These are phyloP conservation scores for Drosophila paramelanica DNA, from an alignment of 2,888 invertebrate genomes.

Conservation along the genomic window DNA sequence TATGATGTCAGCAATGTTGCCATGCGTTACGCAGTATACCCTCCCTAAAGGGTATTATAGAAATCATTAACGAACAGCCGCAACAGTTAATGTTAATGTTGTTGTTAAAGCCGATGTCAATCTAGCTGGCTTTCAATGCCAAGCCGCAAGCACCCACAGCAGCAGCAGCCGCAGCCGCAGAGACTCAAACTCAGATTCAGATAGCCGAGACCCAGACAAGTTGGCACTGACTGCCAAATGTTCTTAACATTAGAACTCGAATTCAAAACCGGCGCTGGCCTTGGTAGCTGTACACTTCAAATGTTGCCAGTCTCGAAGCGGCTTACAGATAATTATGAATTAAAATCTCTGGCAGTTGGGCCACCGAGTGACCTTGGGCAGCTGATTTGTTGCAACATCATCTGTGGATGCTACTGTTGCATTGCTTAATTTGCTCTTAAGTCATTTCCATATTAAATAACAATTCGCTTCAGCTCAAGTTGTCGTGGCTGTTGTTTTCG, in stretches of 20 bases:
- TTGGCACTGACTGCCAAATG: conserved; percentile 51
- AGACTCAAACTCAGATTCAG: conserved; percentile 1
- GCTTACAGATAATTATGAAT: conserved; percentile 52
- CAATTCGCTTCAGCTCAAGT: conserved; percentile 19
- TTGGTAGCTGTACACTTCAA: conserved; percentile 43
- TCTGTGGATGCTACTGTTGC: conserved; percentile 47
- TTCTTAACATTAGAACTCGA: conserved; percentile 55
- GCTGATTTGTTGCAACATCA: conserved; percentile 56
- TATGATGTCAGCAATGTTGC: background rate
- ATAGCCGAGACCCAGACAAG: conserved; percentile 47
- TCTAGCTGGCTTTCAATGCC: conserved; percentile 46
- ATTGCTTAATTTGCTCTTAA: conserved; percentile 34
- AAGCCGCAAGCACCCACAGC: conserved; percentile 38
- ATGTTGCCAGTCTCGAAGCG: conserved; percentile 20
- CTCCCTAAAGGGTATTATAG: conserved; percentile 1
- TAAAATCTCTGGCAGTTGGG: conserved; percentile 35
- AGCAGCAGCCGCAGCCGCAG: conserved; percentile 40
- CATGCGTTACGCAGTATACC: background rate
- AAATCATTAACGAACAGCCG: conserved; percentile 35
- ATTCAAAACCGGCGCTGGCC: conserved; percentile 56
- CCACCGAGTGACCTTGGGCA: conserved; percentile 48
- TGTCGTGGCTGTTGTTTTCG: conserved; percentile 22
- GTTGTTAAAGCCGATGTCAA: conserved; percentile 24
- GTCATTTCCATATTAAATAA: conserved; percentile 35
- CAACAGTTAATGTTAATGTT: conserved; percentile 16